Evolutionary conservation across 2,797 vertebrate species (phyloP).

Genomic region (Cryptoblepharus egeriae): DNA sequence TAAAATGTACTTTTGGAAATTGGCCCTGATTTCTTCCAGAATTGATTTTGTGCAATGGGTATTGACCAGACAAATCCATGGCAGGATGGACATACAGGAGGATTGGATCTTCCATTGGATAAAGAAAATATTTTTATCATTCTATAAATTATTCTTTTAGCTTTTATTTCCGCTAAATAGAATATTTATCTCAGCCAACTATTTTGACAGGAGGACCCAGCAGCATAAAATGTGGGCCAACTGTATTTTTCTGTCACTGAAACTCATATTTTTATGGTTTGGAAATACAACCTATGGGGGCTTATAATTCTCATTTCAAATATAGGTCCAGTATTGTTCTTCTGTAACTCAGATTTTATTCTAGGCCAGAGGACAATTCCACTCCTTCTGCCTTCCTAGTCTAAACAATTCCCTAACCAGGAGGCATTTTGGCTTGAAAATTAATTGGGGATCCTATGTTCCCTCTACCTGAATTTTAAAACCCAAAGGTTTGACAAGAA

Average conservation of each 20-base stretch:
- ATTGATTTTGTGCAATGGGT: not conserved
- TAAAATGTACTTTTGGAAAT: not conserved
- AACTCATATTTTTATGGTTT: conserved; percentile 55
- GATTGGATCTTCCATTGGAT: not conserved
- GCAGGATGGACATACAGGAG: not conserved
- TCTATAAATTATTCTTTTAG: too few relatives aligned
- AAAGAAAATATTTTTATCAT: conserved; percentile 9
- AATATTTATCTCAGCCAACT: not conserved
- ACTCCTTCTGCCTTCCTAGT: too few relatives aligned
- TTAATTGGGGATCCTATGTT: too few relatives aligned
- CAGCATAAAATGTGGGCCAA: not conserved
- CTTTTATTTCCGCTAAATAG: too few relatives aligned
- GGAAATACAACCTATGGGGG: not conserved
- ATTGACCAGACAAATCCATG: not conserved
- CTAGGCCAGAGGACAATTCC: too few relatives aligned
- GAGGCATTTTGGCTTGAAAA: too few relatives aligned
- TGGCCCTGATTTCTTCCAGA: not conserved
- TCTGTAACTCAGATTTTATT: too few relatives aligned
- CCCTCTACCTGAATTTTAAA: too few relatives aligned
- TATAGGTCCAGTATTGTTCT: too few relatives aligned
- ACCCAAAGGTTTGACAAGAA: too few relatives aligned
- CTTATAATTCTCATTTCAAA: too few relatives aligned
- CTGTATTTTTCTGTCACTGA: not conserved
- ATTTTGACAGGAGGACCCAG: not conserved
- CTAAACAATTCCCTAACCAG: too few relatives aligned